Evolutionary conservation across 2,113 vertebrate species (phyloP), one percentile per base, ranked within the genome.

Genomic region (Zosterops pallidus): DNA sequence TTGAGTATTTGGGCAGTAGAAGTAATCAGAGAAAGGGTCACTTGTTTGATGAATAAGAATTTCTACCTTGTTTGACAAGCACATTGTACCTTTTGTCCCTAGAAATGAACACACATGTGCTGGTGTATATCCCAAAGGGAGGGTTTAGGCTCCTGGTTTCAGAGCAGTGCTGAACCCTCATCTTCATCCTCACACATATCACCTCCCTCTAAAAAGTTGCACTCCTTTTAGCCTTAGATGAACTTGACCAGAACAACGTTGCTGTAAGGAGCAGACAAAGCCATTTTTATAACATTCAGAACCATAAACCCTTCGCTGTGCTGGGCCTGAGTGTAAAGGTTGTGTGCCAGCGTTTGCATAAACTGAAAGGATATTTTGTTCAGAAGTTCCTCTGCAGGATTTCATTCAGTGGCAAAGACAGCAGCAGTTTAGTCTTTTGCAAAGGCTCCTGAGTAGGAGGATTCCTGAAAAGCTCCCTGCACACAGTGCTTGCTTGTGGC

Each of bases 351-450:
- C 8, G 31, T 89, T 93, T 77, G 86, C 94, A 55, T 63, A 29
- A 67, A 56, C 91, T 94, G 89, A 97, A 96, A 95, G 95, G 92
- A 25, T 69, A 86, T 93, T 92, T 71, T 96, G 96, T 97, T 95
- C 52, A 12, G 86, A 26, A 91, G 69, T 55, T 97, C 95, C 75
- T 94, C 92, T 75, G 92, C 76, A 60, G 94, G 76, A 70, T 94
- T 93, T 93, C 80, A 56, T 91, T 90, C 94, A 93, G 76, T 3
- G 4, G 62, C 47, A 83, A 81, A 93, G 88, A 96, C 92, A 86
- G 95, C 90, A 94, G 72, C 92, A 96, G 92, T 81, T 90, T 81
- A 97, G 95, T 83, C 80, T 52, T 94, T 57, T 89, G 92, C 95
- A 96, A 96, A 93, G 93, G 2, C 75, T 86, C 67, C 81, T 87